Conservation (phyloP, 2,113 vertebrate genomes). For the Crypturellus undulatus region DNA sequence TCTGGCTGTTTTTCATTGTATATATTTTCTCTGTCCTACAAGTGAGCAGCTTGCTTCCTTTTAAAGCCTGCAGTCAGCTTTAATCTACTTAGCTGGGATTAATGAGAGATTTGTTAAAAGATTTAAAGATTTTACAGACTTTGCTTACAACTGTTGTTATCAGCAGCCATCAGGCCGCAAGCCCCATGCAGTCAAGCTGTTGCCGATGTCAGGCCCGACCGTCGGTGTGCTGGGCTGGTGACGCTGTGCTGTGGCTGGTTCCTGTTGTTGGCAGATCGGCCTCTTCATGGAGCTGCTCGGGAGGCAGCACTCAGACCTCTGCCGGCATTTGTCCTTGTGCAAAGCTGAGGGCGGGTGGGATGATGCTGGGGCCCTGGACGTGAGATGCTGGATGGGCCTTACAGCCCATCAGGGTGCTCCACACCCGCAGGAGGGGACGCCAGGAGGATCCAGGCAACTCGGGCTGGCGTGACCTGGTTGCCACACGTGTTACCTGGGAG, state of each 20-base stretch:
- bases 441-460: fast-evolving
- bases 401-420: neutral
- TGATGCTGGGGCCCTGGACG: neutral
- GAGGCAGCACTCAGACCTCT: neutral
- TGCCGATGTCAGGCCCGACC: neutral
- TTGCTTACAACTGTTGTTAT: constrained; percentile 42
- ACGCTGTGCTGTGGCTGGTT: neutral
- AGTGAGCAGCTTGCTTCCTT: constrained; percentile 31
- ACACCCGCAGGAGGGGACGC: fast-evolving
- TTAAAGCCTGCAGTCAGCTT: constrained; percentile 45
- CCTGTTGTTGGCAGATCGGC: neutral
- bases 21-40: constrained; percentile 12
- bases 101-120: constrained; percentile 70
- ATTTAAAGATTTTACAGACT: constrained; percentile 48
- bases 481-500: neutral
- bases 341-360: neutral
- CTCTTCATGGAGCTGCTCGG: neutral
- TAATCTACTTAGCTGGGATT: constrained; percentile 65
- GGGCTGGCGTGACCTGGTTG: neutral
- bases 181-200: neutral
- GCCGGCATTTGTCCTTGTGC: neutral
- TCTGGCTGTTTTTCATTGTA: neutral
- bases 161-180: constrained; percentile 10
- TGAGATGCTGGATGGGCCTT: neutral
- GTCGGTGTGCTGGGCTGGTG: neutral